Conservation (phyloP, 2,113 vertebrate species). For the Mohoua ochrocephala region DNA sequence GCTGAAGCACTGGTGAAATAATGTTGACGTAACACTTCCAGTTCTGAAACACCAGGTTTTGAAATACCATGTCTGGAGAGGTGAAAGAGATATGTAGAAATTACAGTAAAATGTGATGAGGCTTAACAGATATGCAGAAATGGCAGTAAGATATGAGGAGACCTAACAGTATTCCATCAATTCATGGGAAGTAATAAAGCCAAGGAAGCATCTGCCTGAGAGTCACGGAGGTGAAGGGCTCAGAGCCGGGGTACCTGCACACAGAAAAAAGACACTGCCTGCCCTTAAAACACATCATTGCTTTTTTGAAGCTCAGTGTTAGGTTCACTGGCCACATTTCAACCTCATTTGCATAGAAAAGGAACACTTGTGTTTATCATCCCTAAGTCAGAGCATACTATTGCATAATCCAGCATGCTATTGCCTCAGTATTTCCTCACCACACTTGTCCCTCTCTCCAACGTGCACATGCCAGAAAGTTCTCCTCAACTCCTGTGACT, state of each 20-base stretch:
- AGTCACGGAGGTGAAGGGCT: accelerated
- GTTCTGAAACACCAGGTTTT: background rate
- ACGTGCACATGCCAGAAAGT: background rate
- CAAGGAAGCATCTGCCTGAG: background rate
- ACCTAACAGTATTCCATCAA: background rate
- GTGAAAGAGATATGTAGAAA: background rate
- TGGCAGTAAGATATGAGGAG: accelerated
- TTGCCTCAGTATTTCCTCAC: background rate
- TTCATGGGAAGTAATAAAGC: background rate
- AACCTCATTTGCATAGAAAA: background rate
- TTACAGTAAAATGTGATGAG: accelerated
- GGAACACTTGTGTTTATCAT: accelerated
- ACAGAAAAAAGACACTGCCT: background rate
- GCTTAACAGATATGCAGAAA: background rate
- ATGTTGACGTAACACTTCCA: background rate
- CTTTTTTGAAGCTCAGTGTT: background rate
- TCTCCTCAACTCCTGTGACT: background rate
- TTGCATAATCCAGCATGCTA: background rate
- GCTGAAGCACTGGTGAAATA: background rate
- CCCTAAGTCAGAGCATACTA: background rate
- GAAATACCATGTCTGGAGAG: background rate
- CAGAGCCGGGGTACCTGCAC: accelerated
- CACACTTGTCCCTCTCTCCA: background rate
- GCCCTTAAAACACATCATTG: background rate
- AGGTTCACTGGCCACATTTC: accelerated